Conservation (phyloP, 2,113 vertebrate species). For the Leuciscus idus region DNA sequence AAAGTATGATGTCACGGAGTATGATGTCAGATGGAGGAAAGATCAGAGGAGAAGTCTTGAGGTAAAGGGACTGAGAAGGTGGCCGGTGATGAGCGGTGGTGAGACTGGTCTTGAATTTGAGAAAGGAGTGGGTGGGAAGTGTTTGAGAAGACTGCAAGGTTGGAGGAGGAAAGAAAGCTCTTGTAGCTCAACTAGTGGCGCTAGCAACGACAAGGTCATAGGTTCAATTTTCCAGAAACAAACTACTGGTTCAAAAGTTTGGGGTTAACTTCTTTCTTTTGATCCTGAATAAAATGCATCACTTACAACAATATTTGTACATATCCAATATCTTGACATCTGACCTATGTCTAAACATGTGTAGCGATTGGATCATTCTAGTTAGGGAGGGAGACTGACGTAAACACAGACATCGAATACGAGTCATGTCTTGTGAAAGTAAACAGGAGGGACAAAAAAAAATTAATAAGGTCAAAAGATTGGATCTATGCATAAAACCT, state of each 20-base stretch:
- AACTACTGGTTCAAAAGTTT: background rate
- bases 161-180: background rate
- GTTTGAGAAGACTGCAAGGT: background rate
- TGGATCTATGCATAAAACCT: background rate
- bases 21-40: slow-evolving; percentile 11
- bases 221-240: background rate
- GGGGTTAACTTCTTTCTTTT: background rate
- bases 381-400: background rate
- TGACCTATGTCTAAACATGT: background rate
- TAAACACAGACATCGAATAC: background rate
- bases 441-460: background rate
- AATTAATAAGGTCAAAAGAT: background rate
- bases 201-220: background rate
- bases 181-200: background rate
- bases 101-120: background rate
- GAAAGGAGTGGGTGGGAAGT: slow-evolving; percentile 8
- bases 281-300: too few species aligned
- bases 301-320: background rate
- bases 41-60: slow-evolving; percentile 11
- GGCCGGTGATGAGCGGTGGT: background rate
- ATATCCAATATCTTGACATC: background rate
- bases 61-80: slow-evolving; percentile 28
- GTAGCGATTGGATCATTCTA: background rate
- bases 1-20: slow-evolving; percentile 19
- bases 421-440: background rate